Evolutionary conservation across 2,113 vertebrate species (phyloP).

Genomic region (Callaeas wilsoni): DNA sequence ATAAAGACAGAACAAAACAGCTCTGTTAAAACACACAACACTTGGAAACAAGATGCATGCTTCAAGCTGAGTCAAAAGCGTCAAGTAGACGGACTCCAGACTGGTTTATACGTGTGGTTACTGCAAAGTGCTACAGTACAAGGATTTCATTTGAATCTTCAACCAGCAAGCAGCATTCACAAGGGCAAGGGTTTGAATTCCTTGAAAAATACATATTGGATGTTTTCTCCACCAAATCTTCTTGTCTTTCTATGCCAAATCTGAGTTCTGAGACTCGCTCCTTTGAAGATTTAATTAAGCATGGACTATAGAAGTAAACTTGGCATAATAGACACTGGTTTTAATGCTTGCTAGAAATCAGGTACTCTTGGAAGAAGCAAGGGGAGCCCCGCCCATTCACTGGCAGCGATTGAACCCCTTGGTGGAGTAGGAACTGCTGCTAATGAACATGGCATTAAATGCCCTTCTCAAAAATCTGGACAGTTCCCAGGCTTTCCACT

Average conservation of each 20-base stretch:
- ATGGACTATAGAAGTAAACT: not conserved
- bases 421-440: not conserved
- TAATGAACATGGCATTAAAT: not conserved
- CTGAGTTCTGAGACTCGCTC: not conserved
- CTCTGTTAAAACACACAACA: constrained; percentile 84
- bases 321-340: not conserved
- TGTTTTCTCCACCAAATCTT: not conserved
- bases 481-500: not conserved
- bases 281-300: not conserved
- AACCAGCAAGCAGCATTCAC: not conserved
- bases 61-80: constrained; percentile 56
- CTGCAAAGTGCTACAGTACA: not conserved
- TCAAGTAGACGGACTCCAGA: not conserved
- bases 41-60: constrained; percentile 67
- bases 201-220: not conserved
- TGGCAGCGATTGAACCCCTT: not conserved
- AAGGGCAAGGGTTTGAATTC: not conserved
- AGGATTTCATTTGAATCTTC: not conserved
- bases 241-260: not conserved
- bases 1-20: constrained; percentile 95
- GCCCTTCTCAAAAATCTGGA: not conserved
- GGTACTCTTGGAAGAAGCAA: not conserved
- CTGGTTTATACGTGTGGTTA: not conserved
- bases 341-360: not conserved
- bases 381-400: not conserved